Base-by-base conservation (phyloP, 2,113 vertebrate species). In the Saccopteryx leptura region DNA sequence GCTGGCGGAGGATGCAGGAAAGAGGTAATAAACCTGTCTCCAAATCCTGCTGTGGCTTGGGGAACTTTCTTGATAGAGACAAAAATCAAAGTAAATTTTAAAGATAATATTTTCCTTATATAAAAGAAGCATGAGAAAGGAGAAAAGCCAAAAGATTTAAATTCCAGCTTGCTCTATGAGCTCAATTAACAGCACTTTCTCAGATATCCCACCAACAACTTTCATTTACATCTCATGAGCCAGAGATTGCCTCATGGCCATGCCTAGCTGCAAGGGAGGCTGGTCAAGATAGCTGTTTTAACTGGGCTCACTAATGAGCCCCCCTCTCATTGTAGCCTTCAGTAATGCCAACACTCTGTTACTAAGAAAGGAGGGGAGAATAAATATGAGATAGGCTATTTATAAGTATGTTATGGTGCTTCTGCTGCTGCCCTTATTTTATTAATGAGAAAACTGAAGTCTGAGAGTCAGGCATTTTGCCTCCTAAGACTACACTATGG, bases 1-100 rank as follows among this genome's bases (percentile, higher is more conserved):
- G 1, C 50, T 72, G 17, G 17, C 14, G 17, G 4, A 28, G 15
- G 9, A 21, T 23, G 46, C 26, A 28, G 19, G 21, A 33, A 66
- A 26, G 50, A 69, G 31, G 2, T 89, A 24, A 48, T 2, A 5
- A 4, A 39, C 39, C 15, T 13, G 4, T 81, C 12, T n/a, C 56
- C 15, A 50, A 1, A 23, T 46, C 78, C 66, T 6, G 1, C 52
- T 85, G 76, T 39, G 52, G 19, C n/a, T 52, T 81, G 68, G 18
- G 56, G n/a, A 81, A 21, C 17, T 11, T 69, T 69, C 60, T 63
- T 69, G 31, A 78, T 14, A 65, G 65, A 84, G 76, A 60, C 17
- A 85, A 24, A 65, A 93, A 24, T 78, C 82, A 90, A 4, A 60
- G 26, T 56, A 52, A 93, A 87, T 90, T 90, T 48, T 56, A 92